Conservation (phyloP, 2,113 vertebrate genomes). For the Tupaia tana region DNA sequence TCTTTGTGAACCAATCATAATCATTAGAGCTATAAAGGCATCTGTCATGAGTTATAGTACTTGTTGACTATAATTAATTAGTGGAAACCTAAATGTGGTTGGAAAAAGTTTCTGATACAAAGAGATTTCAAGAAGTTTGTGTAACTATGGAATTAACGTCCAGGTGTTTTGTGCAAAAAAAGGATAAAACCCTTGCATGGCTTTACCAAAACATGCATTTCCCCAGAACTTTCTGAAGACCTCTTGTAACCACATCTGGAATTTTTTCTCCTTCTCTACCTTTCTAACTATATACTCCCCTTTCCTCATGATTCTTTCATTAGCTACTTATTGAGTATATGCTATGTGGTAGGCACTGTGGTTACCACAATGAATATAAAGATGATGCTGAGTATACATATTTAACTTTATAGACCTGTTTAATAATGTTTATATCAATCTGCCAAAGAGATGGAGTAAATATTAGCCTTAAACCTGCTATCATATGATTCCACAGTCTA, state of each 20-base stretch:
- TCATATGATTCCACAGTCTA: slow-evolving; percentile 10
- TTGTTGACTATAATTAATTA: slow-evolving; percentile 6
- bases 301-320: not conserved
- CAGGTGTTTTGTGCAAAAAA: no score
- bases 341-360: not conserved
- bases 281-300: not conserved
- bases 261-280: not conserved
- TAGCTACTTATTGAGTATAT: not conserved
- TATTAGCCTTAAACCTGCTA: slow-evolving; percentile 39
- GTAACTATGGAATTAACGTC: no score
- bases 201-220: no score
- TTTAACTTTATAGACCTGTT: not conserved
- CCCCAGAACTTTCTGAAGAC: no score
- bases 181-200: no score
- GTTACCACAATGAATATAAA: not conserved
- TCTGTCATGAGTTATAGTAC: not conserved
- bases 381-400: slow-evolving; percentile 14
- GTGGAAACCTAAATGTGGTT: not conserved
- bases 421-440: slow-evolving; percentile 5
- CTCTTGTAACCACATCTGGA: not conserved
- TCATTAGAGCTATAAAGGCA: not conserved
- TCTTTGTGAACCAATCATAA: not conserved
- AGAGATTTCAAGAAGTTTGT: no score
- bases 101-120: not conserved
- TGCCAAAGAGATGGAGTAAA: slow-evolving; percentile 26